A percentile compares a stretch with the other conserved stretches of the same genome.
Evolutionary conservation across 2,797 vertebrate genomes (phyloP).

Genomic region (Malurus splendens): DNA sequence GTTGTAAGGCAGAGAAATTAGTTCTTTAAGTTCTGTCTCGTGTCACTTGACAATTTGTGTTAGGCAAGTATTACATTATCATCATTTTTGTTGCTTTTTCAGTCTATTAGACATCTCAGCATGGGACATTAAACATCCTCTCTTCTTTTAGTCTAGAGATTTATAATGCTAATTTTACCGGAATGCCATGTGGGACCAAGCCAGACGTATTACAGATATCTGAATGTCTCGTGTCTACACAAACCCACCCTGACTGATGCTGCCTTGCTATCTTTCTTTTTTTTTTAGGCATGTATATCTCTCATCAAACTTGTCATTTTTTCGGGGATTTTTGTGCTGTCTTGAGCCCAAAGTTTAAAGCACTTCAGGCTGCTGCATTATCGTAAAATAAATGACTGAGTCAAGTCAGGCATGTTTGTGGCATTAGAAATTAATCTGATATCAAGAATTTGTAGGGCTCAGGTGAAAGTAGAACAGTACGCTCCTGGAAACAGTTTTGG

Average conservation of each 20-base stretch:
- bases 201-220: not conserved
- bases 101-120: conserved; percentile 4
- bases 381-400: not conserved
- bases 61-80: not conserved
- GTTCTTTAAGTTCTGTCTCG: not conserved
- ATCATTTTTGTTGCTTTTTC: conserved; percentile 22
- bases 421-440: not conserved
- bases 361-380: not conserved
- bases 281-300: not conserved
- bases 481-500: not conserved
- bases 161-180: conserved; percentile 9
- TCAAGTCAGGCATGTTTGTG: not conserved
- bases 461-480: not conserved
- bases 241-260: not conserved
- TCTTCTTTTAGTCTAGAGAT: conserved; percentile 24
- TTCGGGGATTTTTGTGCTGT: not conserved
- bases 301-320: not conserved
- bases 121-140: conserved; percentile 20
- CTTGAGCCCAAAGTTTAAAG: not conserved
- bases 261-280: not conserved
- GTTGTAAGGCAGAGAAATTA: conserved; percentile 2
- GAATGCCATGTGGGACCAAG: not conserved
- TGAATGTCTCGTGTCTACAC: not conserved
- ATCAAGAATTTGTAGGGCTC: not conserved
- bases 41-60: conserved; percentile 11